phyloP scores from a whole-genome alignment of 2,888 invertebrate genomes.

The Linnaemya vulpina region DNA sequence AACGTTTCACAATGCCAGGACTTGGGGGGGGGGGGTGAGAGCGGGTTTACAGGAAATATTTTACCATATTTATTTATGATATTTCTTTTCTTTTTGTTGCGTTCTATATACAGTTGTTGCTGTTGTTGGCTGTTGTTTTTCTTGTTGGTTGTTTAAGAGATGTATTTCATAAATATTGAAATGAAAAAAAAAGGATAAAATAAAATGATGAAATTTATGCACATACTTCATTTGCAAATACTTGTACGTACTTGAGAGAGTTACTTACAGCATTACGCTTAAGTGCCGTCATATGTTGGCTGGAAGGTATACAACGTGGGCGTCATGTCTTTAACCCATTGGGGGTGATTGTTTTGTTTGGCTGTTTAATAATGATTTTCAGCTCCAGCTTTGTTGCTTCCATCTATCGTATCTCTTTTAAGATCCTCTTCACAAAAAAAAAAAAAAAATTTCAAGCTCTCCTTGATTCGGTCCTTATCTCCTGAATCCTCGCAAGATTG shows the following conservation, averaged over 20 bases:
- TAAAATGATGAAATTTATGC: slow-evolving; percentile 66
- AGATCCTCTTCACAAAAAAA: too few relatives aligned
- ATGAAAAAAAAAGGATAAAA: neutral
- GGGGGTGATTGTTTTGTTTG: neutral
- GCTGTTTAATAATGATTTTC: neutral
- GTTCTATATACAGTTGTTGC: slow-evolving; percentile 16
- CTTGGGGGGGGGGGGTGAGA: neutral
- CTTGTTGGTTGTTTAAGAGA: slow-evolving; percentile 45
- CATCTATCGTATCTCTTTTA: too few relatives aligned
- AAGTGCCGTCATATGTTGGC: slow-evolving; percentile 63
- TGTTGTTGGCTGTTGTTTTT: slow-evolving; percentile 21
- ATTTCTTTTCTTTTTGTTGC: slow-evolving; percentile 23
- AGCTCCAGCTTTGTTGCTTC: too few relatives aligned
- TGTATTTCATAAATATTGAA: slow-evolving; percentile 42
- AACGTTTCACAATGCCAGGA: slow-evolving; percentile 37
- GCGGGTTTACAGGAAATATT: slow-evolving; percentile 52
- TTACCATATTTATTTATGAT: slow-evolving; percentile 69
- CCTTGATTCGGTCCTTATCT: too few relatives aligned
- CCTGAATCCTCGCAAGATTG: too few relatives aligned
- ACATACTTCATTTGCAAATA: slow-evolving; percentile 71
- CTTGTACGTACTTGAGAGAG: slow-evolving; percentile 70
- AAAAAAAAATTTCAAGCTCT: too few relatives aligned
- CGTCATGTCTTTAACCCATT: slow-evolving; percentile 24
- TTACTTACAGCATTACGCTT: slow-evolving; percentile 71
- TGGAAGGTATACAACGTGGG: neutral